Percentiles rank a stretch among this genome's conserved stretches.
These are phyloP conservation scores for Chromis chromis DNA, from an alignment of 2,797 vertebrate genomes.

Conservation along the genomic window DNA sequence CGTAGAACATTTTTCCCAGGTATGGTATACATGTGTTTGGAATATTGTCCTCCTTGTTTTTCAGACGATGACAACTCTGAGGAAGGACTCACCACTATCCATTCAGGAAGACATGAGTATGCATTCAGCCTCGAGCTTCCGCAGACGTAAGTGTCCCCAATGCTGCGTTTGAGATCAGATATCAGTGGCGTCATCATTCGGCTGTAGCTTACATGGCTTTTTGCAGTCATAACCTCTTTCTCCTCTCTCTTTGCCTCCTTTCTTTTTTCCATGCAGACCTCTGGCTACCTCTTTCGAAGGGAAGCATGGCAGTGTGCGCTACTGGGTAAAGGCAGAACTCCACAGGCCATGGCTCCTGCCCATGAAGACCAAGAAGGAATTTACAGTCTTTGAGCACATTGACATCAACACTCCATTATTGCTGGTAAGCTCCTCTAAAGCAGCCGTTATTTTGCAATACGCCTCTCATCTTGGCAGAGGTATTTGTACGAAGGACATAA, in stretches of 20 bases:
- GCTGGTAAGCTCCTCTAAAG: conserved; percentile 86
- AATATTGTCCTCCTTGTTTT: conserved; percentile 86
- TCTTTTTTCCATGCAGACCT: conserved; percentile 86
- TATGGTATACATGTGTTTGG: conserved; percentile 89
- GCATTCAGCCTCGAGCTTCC: conserved; percentile 99
- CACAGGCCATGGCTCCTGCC: conserved; percentile 98
- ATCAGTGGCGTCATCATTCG: neutral
- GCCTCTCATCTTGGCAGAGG: neutral
- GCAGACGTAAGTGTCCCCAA: conserved; percentile 92
- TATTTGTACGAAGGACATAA: neutral
- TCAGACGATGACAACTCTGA: conserved; percentile 95
- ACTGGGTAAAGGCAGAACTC: conserved; percentile 99
- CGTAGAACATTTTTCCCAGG: conserved; percentile 84
- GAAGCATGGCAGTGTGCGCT: conserved; percentile 99
- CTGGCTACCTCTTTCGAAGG: conserved; percentile 99
- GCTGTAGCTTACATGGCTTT: neutral
- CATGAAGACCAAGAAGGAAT: conserved; percentile 99
- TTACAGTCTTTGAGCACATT: conserved; percentile 99
- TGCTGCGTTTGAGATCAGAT: neutral
- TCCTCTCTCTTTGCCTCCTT: neutral
- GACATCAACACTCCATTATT: conserved; percentile 99
- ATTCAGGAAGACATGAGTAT: conserved; percentile 99
- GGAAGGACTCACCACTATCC: conserved; percentile 97
- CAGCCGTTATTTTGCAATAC: neutral
- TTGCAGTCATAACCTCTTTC: conserved; percentile 1